A percentile compares a stretch with the other conserved stretches of the same genome.
phyloP scores from a whole-genome alignment of 2,797 vertebrate species.

The Lycodopsis pacificus region DNA sequence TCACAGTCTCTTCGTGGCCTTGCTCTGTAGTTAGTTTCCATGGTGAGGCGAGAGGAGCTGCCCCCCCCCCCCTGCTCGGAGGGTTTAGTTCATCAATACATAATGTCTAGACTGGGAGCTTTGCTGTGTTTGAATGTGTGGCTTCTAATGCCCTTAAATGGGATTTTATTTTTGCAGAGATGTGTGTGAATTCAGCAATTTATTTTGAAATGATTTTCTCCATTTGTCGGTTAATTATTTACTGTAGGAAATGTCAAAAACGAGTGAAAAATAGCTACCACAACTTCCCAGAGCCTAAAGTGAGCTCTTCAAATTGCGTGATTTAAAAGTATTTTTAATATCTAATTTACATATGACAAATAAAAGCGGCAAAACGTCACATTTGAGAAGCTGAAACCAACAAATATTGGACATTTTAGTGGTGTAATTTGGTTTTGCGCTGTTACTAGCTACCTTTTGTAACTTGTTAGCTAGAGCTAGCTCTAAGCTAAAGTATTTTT shows the following conservation, averaged over 20 bases:
- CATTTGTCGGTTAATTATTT: not conserved
- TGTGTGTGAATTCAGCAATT: not conserved
- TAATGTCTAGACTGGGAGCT: constrained; percentile 41
- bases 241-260: not conserved
- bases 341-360: not conserved
- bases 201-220: not conserved
- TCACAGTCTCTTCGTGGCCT: constrained; percentile 17
- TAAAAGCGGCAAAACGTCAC: too few species aligned
- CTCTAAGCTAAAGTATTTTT: too few species aligned
- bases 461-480: too few species aligned
- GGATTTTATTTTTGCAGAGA: not conserved
- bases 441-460: too few species aligned
- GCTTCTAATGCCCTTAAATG: not conserved
- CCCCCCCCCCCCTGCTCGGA: not conserved
- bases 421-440: too few species aligned
- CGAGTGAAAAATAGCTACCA: not conserved
- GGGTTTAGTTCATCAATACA: constrained; percentile 57
- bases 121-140: constrained; percentile 3
- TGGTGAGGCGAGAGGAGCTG: constrained; percentile 42
- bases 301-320: too few species aligned
- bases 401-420: too few species aligned
- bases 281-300: not conserved
- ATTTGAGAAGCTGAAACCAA: too few species aligned
- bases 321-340: not conserved
- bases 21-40: constrained; percentile 54